These are phyloP conservation scores for Motacilla tschutschensis DNA, from an alignment of 2,113 vertebrate species.

Conservation along the genomic window DNA sequence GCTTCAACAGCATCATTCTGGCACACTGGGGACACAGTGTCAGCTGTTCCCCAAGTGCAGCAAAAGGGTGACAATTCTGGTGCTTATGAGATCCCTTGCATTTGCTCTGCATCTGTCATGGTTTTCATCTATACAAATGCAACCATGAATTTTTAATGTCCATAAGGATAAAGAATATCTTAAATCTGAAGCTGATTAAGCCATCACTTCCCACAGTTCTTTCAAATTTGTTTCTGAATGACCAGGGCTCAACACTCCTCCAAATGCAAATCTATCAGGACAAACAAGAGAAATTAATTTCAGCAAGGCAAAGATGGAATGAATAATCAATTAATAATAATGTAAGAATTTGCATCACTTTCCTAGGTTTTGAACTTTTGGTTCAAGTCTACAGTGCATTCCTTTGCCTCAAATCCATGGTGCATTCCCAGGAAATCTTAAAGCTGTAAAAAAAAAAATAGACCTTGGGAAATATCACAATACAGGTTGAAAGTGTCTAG, in stretches of 20 bases:
- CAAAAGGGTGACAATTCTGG: not conserved
- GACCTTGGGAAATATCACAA: not conserved
- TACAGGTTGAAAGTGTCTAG: not conserved
- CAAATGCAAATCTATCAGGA: not conserved
- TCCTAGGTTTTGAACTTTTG: not conserved
- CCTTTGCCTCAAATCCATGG: not conserved
- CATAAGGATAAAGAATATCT: not conserved
- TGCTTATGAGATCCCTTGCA: not conserved
- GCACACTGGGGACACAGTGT: accelerated
- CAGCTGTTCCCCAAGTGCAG: not conserved
- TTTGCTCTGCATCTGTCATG: not conserved
- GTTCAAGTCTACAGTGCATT: not conserved
- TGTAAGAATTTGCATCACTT: not conserved
- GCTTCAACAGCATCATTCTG: not conserved
- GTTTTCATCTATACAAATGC: not conserved
- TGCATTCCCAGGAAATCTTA: not conserved
- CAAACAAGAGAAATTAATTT: not conserved
- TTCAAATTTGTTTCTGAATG: not conserved
- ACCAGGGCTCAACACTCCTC: not conserved
- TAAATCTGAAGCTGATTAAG: not conserved
- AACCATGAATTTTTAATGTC: not conserved
- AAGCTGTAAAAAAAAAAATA: not conserved
- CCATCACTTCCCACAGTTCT: not conserved
- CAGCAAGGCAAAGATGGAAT: not conserved
- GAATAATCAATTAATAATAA: not conserved